Evolutionary conservation across 2,113 vertebrate species (phyloP), one percentile per base, ranked within the genome.

Genomic region (Tychaedon coryphoeus): DNA sequence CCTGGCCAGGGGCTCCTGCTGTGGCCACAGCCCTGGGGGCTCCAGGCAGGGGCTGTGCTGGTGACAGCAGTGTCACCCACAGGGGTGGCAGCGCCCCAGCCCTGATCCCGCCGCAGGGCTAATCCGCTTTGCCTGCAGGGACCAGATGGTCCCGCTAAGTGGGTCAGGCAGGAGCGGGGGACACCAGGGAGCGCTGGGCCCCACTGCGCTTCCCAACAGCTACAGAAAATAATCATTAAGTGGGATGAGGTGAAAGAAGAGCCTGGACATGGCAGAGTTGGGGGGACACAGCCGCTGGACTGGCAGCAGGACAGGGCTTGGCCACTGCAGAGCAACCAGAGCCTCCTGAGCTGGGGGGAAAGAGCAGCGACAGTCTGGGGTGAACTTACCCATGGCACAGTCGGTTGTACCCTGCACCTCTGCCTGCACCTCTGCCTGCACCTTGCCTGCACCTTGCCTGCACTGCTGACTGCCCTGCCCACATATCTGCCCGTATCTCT

Each of bases 101-200:
- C 69, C 76, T 36, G 95, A 91, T 86, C 83, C 70, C 1, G 34
- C 74, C 6, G 0, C 22, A 11, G 24, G 60, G 66, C 5, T 95
- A 94, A 96, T 76, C 92, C 58, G 70, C 95, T 96, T 90, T 90
- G 79, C 76, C 48, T 1, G 0, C 9, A 0, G 74, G 74, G 62
- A 87, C 17, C 96, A 95, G 93, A 92, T 94, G 90, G 90, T 29
- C n/a, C 82, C 1, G 1, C 24, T 88, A 95, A 95, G 24, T 82
- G 88, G 94, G 92, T 90, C 95, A 94, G 67, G 64, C 6, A 0
- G 67, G 48, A 90, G 81, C 9, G 0, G 84, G 94, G 80, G 19
- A 54, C 57, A 29, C 60, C 3, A 6, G 43, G 48, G 38, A 90
- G 65, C 78, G 3, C 40, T 12, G 8, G 54, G 73, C 67, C 50